A percentile compares a stretch with the other conserved stretches of the same genome.
These are phyloP conservation scores for Eubasilissa regina DNA, from an alignment of 1,140 invertebrate genomes.

Conservation along the genomic window DNA sequence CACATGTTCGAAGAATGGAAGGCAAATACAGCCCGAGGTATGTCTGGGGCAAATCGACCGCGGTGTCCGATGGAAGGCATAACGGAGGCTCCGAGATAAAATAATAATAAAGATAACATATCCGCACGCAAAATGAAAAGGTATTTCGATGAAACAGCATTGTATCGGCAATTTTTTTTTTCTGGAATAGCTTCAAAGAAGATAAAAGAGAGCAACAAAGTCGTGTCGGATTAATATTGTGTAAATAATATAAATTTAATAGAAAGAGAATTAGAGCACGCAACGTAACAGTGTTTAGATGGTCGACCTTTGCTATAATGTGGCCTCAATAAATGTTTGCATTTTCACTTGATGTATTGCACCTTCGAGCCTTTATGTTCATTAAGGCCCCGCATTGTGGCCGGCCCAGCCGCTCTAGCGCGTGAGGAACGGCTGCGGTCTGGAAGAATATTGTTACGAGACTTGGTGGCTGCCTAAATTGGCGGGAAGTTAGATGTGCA, in stretches of 20 bases:
- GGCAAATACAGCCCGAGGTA: constrained; percentile 52
- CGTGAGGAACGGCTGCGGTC: constrained; percentile 47
- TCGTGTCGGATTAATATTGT: no score
- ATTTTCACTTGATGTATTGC: constrained; percentile 10
- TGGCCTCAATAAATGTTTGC: background rate
- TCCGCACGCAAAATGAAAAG: no score
- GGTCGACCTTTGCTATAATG: constrained; percentile 8
- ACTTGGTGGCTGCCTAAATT: background rate
- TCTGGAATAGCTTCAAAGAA: no score
- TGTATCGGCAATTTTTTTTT: no score
- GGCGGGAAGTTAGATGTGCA: no score
- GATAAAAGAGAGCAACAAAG: no score
- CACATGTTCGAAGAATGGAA: constrained; percentile 58
- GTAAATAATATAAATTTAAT: no score
- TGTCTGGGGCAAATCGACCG: background rate
- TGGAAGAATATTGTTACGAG: constrained; percentile 52
- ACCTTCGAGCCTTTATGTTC: constrained; percentile 9
- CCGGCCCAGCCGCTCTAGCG: background rate
- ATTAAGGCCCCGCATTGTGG: constrained; percentile 22
- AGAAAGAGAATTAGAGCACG: no score
- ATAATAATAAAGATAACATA: no score
- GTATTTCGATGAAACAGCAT: no score
- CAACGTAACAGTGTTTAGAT: no score
- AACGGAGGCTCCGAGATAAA: background rate
- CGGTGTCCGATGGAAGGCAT: background rate